Base-by-base conservation (phyloP, 1,140 invertebrate species). In the Lepidurus packardi region DNA sequence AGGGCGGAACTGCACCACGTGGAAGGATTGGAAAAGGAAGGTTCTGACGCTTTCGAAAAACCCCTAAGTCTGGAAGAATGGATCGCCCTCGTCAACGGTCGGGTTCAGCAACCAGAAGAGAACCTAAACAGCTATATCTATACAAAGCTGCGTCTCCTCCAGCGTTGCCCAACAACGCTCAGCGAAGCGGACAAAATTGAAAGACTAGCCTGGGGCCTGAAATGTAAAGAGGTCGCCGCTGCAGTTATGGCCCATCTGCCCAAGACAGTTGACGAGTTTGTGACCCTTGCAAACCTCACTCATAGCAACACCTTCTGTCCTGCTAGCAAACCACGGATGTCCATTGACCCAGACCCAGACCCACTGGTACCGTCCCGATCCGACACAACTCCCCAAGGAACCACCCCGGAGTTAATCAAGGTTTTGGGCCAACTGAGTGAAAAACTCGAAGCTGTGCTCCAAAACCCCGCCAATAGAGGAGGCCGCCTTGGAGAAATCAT, bases 21-120 rank as follows among this genome's bases (percentile, higher is more conserved):
- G 34, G 77, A 21, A 10, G 6, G 77, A 10, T 7, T 78, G 77
- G 77, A 76, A 73, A 21, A 42, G 10, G 9, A 43, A n/a, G 10
- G 4, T 78, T 9, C 13, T 42, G 7, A 34, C 13, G 77, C 77
- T 16, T 74, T 78, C 42, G 77, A 34, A 41, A 11, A 43, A 4
- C 10, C 45, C 6, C 77, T 78, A 34, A 78, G 21, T 7, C 16
- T 78, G n/a, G 77, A 78, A 73, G 77, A 78, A 41, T 78, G 77
- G 77, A 21, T 21, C 10, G 41, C 21, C n/a, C 21, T 78, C n/a
- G 65, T 73, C 8, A 73, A 78, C 10, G 24, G 21, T 73, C 21
- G 77, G n/a, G 9, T 47, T 42, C 77, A 78, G 25, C 10, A 41
- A 1, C 77, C 65, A 9, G 7, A 24, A 5, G 77, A 78, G 42